These are phyloP conservation scores for Allophyes oxyacanthae DNA, from an alignment of 2,888 invertebrate genomes.

Conservation along the genomic window DNA sequence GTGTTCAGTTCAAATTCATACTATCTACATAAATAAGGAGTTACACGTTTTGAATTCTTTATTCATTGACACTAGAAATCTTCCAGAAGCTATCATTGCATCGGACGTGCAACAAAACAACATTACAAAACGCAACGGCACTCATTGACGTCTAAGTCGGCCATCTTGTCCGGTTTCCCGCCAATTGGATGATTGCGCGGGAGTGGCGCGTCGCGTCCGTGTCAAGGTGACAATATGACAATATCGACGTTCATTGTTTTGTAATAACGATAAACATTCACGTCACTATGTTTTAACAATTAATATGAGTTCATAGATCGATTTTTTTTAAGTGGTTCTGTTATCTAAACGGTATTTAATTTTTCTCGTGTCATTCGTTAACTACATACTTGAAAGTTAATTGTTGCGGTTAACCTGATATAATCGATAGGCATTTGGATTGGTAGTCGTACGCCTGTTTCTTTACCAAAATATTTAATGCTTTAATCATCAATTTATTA, in stretches of 20 bases:
- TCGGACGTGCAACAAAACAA: slow-evolving; percentile 37
- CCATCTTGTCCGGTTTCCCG: slow-evolving; percentile 79
- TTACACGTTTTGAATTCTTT: not conserved
- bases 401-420: no score
- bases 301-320: not conserved
- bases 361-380: not conserved
- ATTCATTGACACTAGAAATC: slow-evolving; percentile 8
- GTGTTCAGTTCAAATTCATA: not conserved
- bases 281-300: slow-evolving; percentile 1
- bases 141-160: slow-evolving; percentile 56
- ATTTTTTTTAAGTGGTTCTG: not conserved
- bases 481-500: slow-evolving; percentile 4
- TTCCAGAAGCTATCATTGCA: slow-evolving; percentile 36
- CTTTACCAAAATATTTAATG: not conserved
- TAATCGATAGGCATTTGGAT: not conserved
- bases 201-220: slow-evolving; percentile 64
- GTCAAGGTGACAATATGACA: slow-evolving; percentile 75
- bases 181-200: slow-evolving; percentile 85
- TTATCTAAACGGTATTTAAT: not conserved
- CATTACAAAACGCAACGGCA: slow-evolving; percentile 44
- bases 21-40: not conserved
- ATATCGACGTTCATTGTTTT: slow-evolving; percentile 49
- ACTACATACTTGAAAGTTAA: no score
- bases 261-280: slow-evolving; percentile 37
- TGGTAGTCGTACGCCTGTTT: not conserved